Evolutionary conservation across 2,113 vertebrate genomes (phyloP).

Genomic region (Mola mola): DNA sequence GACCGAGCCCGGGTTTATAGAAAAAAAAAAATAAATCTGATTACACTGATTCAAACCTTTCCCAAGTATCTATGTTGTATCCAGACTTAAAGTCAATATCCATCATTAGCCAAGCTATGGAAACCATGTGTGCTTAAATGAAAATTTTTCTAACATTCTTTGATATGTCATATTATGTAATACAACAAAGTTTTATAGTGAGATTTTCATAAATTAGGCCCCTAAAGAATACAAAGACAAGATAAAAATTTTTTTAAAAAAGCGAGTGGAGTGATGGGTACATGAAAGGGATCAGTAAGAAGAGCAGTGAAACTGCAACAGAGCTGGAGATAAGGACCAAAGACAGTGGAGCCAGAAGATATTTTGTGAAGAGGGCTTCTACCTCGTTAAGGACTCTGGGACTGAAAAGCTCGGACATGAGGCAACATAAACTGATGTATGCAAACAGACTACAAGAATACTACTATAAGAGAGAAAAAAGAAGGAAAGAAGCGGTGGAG

Average conservation of each 20-base stretch:
- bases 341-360: no score
- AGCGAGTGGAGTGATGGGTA: not conserved
- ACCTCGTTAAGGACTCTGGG: not conserved
- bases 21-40: constrained; percentile 2
- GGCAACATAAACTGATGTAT: not conserved
- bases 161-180: not conserved
- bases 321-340: no score
- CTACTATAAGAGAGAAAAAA: constrained; percentile 1
- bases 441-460: not conserved
- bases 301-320: not conserved
- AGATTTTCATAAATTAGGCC: constrained; percentile 16
- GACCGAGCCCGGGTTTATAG: constrained; percentile 1
- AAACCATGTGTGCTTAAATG: not conserved
- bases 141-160: not conserved
- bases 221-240: constrained; percentile 14
- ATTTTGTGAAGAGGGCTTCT: not conserved
- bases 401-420: not conserved
- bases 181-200: not conserved
- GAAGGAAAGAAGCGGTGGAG: not conserved
- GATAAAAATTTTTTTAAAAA: constrained; percentile 3
- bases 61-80: not conserved
- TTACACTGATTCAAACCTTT: constrained; percentile 20
- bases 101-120: constrained; percentile 4
- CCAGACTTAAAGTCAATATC: constrained; percentile 11
- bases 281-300: not conserved